These are phyloP conservation scores for Hypanus sabinus DNA, from an alignment of 2,113 vertebrate genomes.

Conservation along the genomic window DNA sequence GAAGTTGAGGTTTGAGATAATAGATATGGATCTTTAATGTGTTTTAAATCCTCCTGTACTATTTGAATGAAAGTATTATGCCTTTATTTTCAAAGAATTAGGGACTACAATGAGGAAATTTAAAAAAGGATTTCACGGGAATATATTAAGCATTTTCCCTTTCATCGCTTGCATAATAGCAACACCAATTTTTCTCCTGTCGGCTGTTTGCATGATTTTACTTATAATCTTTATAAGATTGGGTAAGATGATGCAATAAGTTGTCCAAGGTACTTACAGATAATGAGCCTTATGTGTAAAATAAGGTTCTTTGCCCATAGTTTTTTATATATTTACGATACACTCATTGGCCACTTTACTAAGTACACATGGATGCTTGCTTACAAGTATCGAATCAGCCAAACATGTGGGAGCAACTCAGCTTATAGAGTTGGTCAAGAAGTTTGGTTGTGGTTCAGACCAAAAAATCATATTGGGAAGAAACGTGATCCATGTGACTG, in stretches of 20 bases:
- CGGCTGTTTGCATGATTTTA: background rate
- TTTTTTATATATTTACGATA: background rate
- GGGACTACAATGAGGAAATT: background rate
- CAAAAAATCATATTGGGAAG: too few species aligned
- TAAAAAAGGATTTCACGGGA: background rate
- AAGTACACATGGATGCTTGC: too few species aligned
- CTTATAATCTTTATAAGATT: background rate
- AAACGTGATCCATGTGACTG: too few species aligned
- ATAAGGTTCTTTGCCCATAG: background rate
- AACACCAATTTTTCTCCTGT: background rate
- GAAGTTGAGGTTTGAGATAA: background rate
- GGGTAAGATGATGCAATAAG: background rate
- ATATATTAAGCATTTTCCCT: background rate
- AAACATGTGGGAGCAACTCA: too few species aligned
- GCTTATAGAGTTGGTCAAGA: too few species aligned
- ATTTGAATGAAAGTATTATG: conserved; percentile 10
- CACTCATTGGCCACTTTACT: too few species aligned
- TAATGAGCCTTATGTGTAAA: background rate
- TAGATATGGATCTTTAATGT: background rate
- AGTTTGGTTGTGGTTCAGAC: too few species aligned
- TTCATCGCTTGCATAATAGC: background rate
- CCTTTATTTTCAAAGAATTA: background rate
- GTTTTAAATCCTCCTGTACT: background rate
- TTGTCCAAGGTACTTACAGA: background rate
- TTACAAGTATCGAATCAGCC: too few species aligned